Evolutionary conservation across 2,888 invertebrate genomes (phyloP).

Genomic region (Neuroscelio doddi): DNA sequence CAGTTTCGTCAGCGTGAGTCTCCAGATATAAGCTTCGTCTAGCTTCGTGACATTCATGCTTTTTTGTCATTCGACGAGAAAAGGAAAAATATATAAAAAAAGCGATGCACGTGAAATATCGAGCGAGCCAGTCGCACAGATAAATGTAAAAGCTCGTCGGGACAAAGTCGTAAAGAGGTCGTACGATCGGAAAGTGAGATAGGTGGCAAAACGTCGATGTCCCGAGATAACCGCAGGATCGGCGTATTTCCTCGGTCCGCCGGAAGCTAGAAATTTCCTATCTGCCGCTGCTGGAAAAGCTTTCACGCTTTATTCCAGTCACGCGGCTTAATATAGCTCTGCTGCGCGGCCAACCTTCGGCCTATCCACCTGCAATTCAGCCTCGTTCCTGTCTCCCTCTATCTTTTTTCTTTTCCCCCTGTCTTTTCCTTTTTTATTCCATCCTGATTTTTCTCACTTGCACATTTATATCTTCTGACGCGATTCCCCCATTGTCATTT

Average conservation of each 20-base stretch:
- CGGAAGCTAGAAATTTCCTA: conserved; percentile 48
- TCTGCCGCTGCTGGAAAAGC: conserved; percentile 33
- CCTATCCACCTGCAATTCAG: conserved; percentile 47
- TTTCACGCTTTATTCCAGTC: conserved; percentile 56
- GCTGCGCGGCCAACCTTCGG: conserved; percentile 52
- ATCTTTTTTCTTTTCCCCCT: conserved; percentile 11
- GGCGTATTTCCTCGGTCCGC: conserved; percentile 47
- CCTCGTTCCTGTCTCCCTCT: conserved; percentile 36
- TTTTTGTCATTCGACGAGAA: too few relatives aligned
- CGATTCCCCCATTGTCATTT: conserved; percentile 29
- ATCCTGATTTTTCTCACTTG: conserved; percentile 17
- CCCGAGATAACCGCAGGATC: conserved; percentile 47
- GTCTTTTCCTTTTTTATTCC: conserved; percentile 6
- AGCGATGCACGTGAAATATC: not conserved
- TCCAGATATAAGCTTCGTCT: too few relatives aligned
- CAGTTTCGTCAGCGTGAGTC: too few relatives aligned
- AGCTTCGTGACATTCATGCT: too few relatives aligned
- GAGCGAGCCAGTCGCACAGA: not conserved
- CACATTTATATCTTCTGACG: conserved; percentile 30
- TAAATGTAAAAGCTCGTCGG: conserved; percentile 2
- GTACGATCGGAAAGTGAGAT: conserved; percentile 32
- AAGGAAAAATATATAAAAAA: too few relatives aligned
- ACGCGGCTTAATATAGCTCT: conserved; percentile 61
- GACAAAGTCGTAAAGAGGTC: conserved; percentile 32
- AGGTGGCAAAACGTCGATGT: conserved; percentile 33